Base-by-base conservation (phyloP, 2,797 vertebrate genomes). In the Pseudomugil gertrudae region DNA sequence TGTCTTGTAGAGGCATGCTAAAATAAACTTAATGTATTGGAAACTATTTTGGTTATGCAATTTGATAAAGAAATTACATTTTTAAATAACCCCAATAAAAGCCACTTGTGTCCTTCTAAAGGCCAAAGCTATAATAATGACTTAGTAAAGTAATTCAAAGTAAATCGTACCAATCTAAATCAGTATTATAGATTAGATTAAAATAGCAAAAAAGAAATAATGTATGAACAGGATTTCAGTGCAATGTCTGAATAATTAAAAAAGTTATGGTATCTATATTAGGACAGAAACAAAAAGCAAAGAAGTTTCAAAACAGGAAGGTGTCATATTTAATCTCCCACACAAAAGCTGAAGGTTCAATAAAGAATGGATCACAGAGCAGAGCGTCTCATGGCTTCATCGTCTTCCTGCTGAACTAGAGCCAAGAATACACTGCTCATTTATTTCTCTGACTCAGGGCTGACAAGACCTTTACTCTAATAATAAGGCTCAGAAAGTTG, bases 331-430 rank as follows among this genome's bases (percentile, higher is more conserved):
- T 27, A 35, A 30, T 57, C 35, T 30, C 43, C 47, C 43, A 53
- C 32, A 64, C 52, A 40, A 50, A 74, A 80, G 64, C 67, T 47
- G 0, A 32, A 62, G 21, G 17, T 47, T 79, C 56, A 75, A 36
- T 80, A 69, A 70, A 58, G 57, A 38, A 45, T 26, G 47, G 66
- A 69, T 76, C 57, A 74, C 55, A 50, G 57, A 59, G 50, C 54
- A 30, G 33, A 64, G 43, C 71, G 58, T 83, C 52, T 84, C 74
- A 62, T 38, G 14, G 48, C 51, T 53, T 66, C 57, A 66, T 70
- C 36, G 69, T 64, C 57, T 69, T 48, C 71, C 50, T 21, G 9
- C 55, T 70, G 62, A 83, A 57, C 61, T 3, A 0, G 24, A 57
- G 26, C 64, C 14, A 54, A 66, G 56, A 72, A 57, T 50, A 63